Evolutionary conservation across 2,888 invertebrate genomes (phyloP).

Genomic region (Pristionchus mayeri): DNA sequence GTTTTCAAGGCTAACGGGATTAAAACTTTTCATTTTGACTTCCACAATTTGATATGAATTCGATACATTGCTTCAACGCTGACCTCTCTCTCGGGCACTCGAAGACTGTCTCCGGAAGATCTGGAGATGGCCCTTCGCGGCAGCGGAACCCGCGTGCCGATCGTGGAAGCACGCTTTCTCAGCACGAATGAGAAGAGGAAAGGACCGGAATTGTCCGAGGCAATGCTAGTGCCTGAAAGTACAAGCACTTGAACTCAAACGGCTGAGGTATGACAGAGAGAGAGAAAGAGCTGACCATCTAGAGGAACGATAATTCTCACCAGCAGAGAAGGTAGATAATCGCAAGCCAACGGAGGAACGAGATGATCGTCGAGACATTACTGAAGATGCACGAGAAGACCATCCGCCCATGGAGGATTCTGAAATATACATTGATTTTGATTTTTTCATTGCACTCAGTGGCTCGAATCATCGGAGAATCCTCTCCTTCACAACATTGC

Average conservation of each 20-base stretch:
- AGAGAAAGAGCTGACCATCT: neutral
- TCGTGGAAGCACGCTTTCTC: conserved; percentile 73
- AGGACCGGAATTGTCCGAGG: conserved; percentile 75
- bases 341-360: conserved; percentile 72
- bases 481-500: no score
- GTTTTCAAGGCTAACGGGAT: no score
- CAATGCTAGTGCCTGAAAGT: conserved; percentile 71
- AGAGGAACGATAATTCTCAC: conserved; percentile 28
- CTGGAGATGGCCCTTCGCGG: conserved; percentile 72
- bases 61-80: no score
- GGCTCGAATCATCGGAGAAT: neutral
- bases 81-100: conserved; percentile 75
- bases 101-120: conserved; percentile 72
- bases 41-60: no score
- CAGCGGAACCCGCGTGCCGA: conserved; percentile 74
- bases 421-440: conserved; percentile 46
- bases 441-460: neutral
- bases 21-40: no score
- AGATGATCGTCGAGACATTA: conserved; percentile 72
- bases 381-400: conserved; percentile 74
- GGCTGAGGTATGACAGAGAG: no score
- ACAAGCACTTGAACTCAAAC: conserved; percentile 19
- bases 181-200: conserved; percentile 75
- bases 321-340: conserved; percentile 74
- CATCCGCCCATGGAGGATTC: conserved; percentile 74